phyloP scores from a whole-genome alignment of 37 sponge, comb jelly and placozoan genomes.

The Halisarca cf. caerulea region DNA sequence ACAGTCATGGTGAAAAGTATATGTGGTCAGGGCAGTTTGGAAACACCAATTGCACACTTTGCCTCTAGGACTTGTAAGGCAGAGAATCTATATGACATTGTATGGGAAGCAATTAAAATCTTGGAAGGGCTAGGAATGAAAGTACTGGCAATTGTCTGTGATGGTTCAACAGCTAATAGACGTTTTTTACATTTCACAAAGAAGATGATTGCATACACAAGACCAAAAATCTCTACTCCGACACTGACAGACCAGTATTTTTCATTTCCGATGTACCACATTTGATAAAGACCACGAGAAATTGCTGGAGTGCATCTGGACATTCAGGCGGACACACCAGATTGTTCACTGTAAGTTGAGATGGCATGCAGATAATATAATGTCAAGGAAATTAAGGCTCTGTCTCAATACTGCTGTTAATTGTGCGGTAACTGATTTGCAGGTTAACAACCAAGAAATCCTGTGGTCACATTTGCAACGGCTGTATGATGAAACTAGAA shows the following conservation, averaged over 20 bases:
- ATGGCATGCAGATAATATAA: too few species aligned
- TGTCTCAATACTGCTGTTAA: not conserved
- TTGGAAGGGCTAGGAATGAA: conserved; percentile 8
- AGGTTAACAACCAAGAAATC: not conserved
- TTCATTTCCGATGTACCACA: conserved; percentile 1
- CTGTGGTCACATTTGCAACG: not conserved
- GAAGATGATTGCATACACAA: not conserved
- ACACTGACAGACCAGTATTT: not conserved
- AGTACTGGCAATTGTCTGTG: conserved; percentile 2
- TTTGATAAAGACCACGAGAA: not conserved
- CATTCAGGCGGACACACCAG: conserved; percentile 1
- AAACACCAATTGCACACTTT: not conserved
- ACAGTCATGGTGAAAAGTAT: not conserved
- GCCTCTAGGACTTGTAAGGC: not conserved
- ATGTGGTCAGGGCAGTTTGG: not conserved
- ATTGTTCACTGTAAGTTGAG: not conserved
- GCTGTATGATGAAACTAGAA: not conserved
- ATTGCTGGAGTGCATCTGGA: not conserved
- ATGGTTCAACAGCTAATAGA: conserved; percentile 6
- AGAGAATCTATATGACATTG: not conserved
- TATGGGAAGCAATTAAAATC: not conserved
- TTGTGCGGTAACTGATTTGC: not conserved
- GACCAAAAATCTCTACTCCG: not conserved
- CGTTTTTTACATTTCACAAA: not conserved
- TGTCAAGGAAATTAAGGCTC: not conserved